phyloP scores from a whole-genome alignment of 2,797 vertebrate genomes.

The Paedocypris micromegethes region DNA sequence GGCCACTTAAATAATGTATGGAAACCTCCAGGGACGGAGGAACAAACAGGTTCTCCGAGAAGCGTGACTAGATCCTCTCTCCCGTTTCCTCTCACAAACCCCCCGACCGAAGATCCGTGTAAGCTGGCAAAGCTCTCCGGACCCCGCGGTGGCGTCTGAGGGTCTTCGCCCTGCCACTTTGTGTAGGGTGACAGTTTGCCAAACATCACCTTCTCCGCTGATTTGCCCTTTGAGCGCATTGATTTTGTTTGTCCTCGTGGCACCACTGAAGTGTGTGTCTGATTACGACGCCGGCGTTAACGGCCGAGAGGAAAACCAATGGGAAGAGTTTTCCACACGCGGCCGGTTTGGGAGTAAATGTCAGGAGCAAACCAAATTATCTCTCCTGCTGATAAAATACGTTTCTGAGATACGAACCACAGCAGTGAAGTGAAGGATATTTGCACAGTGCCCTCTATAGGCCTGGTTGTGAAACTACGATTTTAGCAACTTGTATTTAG shows the following conservation, averaged over 20 bases:
- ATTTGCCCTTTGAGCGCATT: slow-evolving; percentile 31
- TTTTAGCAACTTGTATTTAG: too few species aligned
- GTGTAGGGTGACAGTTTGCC: slow-evolving; percentile 23
- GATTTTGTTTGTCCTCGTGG: slow-evolving; percentile 26
- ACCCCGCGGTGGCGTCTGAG: slow-evolving; percentile 1
- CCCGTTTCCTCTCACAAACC: background rate
- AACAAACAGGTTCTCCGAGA: slow-evolving; percentile 33
- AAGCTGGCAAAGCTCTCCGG: slow-evolving; percentile 25
- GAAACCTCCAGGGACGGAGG: slow-evolving; percentile 5
- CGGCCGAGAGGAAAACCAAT: slow-evolving; percentile 1
- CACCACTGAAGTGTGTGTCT: slow-evolving; percentile 6
- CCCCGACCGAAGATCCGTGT: background rate
- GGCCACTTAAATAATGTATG: slow-evolving; percentile 46
- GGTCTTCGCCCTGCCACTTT: slow-evolving; percentile 7
- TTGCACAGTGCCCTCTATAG: slow-evolving; percentile 13
- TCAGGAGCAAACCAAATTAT: background rate
- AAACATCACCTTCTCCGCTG: slow-evolving; percentile 21
- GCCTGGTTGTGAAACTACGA: too few species aligned
- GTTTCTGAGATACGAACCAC: slow-evolving; percentile 15
- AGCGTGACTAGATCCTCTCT: slow-evolving; percentile 21
- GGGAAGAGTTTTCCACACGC: background rate
- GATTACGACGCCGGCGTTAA: slow-evolving; percentile 3
- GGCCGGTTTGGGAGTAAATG: slow-evolving; percentile 3
- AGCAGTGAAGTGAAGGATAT: slow-evolving; percentile 12
- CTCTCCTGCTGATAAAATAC: slow-evolving; percentile 30